Evolutionary conservation across 2,797 vertebrate species (phyloP).

Genomic region (Netta rufina): DNA sequence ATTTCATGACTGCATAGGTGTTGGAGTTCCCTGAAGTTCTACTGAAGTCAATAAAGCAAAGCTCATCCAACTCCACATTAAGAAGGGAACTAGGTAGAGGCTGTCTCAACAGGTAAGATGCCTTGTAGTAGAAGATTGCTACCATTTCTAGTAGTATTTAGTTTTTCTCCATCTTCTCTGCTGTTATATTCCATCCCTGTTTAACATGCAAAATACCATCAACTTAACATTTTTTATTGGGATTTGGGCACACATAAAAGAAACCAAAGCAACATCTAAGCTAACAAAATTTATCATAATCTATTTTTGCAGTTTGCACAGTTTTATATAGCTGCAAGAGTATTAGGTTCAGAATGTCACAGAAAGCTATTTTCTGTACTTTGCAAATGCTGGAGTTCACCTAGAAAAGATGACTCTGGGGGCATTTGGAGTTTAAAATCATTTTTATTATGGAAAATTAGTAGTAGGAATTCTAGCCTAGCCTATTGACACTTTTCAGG

Average conservation of each 20-base stretch:
- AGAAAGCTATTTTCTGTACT: background rate
- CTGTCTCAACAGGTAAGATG: background rate
- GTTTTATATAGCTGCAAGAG: background rate
- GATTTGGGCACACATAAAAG: background rate
- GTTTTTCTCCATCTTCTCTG: background rate
- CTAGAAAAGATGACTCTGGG: background rate
- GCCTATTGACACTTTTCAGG: background rate
- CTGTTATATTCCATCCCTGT: background rate
- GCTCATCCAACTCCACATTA: fast-evolving
- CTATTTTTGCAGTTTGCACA: background rate
- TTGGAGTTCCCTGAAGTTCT: background rate
- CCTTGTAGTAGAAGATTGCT: background rate
- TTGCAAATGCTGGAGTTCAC: background rate
- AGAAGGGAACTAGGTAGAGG: background rate
- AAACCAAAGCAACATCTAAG: background rate
- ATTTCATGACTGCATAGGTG: background rate
- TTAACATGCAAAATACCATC: background rate
- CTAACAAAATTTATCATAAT: background rate
- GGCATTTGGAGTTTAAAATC: background rate
- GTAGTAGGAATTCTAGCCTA: background rate
- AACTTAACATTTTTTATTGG: background rate
- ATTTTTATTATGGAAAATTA: background rate
- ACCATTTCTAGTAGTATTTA: background rate
- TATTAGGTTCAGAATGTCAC: background rate
- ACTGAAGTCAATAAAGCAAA: background rate